These are phyloP conservation scores for Hoplostethus mediterraneus DNA, from an alignment of 2,797 vertebrate species.

Conservation along the genomic window DNA sequence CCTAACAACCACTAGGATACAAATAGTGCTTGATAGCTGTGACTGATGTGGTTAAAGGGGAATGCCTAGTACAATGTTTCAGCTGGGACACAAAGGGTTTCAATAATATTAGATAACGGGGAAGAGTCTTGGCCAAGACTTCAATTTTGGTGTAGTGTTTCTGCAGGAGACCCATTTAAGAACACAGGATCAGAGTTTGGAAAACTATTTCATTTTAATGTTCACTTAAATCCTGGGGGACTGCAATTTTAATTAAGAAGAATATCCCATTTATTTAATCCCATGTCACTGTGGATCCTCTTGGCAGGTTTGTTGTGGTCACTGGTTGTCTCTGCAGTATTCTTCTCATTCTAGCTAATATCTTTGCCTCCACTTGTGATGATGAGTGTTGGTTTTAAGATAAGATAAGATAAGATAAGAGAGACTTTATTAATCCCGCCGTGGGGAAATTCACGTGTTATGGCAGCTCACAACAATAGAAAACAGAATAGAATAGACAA, in stretches of 20 bases:
- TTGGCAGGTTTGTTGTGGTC: conserved; percentile 11
- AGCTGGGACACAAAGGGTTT: too few species aligned
- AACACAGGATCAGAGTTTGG: background rate
- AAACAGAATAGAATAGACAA: too few species aligned
- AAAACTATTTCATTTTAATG: background rate
- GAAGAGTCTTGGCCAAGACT: too few species aligned
- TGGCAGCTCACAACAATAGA: too few species aligned
- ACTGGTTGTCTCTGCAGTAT: background rate
- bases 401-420: too few species aligned
- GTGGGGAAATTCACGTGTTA: too few species aligned
- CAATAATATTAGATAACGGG: too few species aligned
- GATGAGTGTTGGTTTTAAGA: background rate
- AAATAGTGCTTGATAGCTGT: too few species aligned
- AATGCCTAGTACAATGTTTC: too few species aligned
- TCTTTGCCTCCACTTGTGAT: background rate
- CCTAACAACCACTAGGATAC: too few species aligned
- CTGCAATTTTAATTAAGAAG: conserved; percentile 13
- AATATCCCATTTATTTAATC: conserved; percentile 4
- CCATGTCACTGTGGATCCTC: background rate
- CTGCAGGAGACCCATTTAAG: conserved; percentile 13
- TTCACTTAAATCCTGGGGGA: background rate
- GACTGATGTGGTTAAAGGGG: too few species aligned
- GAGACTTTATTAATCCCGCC: too few species aligned
- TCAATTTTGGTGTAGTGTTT: background rate
- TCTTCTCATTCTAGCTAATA: conserved; percentile 7